Conservation (phyloP, 2,797 vertebrate genomes). For the Neosalanx taihuensis region DNA sequence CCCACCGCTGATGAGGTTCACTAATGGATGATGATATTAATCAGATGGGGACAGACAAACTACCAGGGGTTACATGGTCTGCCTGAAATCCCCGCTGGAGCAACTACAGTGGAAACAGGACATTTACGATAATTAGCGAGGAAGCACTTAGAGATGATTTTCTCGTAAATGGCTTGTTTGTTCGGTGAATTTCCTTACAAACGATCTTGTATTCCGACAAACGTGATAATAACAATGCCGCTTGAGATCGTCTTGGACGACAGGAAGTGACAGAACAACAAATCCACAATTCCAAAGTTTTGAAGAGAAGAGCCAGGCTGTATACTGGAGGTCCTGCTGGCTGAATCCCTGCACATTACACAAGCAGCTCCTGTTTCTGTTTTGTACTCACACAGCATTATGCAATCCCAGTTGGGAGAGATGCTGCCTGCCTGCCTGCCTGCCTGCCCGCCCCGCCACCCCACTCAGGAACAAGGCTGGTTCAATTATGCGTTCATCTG, state of each 20-base stretch:
- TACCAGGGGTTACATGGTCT: too few species aligned
- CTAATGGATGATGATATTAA: slow-evolving; percentile 27
- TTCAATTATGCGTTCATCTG: slow-evolving; percentile 41
- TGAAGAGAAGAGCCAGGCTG: not conserved
- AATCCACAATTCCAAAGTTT: not conserved
- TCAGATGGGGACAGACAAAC: not conserved
- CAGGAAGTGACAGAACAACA: not conserved
- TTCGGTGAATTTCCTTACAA: not conserved
- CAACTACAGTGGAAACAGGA: not conserved
- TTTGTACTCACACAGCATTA: slow-evolving; percentile 42
- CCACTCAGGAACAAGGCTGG: slow-evolving; percentile 21
- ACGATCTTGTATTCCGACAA: not conserved
- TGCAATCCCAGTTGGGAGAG: slow-evolving; percentile 39
- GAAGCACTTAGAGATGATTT: not conserved
- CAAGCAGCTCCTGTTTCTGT: slow-evolving; percentile 46
- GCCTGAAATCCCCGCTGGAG: too few species aligned
- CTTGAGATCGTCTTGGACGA: too few species aligned
- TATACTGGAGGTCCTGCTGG: slow-evolving; percentile 24
- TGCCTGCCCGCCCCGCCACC: not conserved
- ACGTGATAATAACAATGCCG: not conserved
- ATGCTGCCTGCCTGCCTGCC: not conserved
- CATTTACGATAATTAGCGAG: not conserved
- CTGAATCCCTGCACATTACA: slow-evolving; percentile 40
- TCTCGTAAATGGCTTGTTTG: not conserved
- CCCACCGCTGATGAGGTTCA: slow-evolving; percentile 21